Conservation (phyloP, 2,113 vertebrate genomes). For the Neolamprologus longior region DNA sequence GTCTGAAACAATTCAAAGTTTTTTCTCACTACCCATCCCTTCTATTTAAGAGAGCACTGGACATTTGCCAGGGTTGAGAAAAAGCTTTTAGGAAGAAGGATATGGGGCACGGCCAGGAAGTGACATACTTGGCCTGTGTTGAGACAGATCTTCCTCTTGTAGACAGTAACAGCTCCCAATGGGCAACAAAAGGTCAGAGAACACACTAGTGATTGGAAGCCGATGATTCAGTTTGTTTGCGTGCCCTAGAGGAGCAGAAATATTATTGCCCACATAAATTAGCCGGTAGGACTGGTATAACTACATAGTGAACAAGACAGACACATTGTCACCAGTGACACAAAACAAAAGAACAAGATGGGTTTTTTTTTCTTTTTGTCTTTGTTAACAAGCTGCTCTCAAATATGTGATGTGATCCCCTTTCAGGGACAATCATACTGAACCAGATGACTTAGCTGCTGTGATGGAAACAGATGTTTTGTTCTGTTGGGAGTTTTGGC, state of each 20-base stretch:
- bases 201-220: background rate
- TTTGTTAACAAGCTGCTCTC: background rate
- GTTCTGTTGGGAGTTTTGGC: background rate
- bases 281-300: background rate
- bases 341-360: background rate
- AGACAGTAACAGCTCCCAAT: background rate
- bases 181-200: slow-evolving; percentile 11
- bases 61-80: background rate
- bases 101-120: slow-evolving; percentile 31
- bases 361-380: background rate
- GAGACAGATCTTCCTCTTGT: slow-evolving; percentile 46
- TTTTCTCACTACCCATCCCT: background rate
- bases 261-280: background rate
- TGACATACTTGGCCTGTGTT: slow-evolving; percentile 44
- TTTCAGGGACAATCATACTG: background rate
- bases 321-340: background rate
- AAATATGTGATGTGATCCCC: background rate
- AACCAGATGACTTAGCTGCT: background rate
- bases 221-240: slow-evolving; percentile 20
- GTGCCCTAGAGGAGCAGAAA: slow-evolving; percentile 24
- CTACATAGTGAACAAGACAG: background rate
- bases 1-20: background rate
- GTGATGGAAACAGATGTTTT: background rate
- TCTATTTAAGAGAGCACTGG: background rate
- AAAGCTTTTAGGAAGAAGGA: slow-evolving; percentile 13